phyloP scores from a whole-genome alignment of 2,113 vertebrate genomes.

The Tyrannus savana region DNA sequence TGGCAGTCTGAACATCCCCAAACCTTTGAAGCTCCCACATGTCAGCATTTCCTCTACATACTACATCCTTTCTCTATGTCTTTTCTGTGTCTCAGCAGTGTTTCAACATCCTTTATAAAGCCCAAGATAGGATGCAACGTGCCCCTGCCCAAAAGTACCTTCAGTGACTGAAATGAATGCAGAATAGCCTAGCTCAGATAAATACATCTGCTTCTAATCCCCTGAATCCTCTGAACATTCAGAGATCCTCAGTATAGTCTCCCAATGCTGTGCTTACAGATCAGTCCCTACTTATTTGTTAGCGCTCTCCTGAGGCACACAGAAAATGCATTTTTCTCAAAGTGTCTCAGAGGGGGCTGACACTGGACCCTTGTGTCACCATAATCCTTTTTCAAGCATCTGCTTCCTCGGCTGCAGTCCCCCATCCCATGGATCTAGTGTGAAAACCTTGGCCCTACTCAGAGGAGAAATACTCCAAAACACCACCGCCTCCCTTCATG shows the following conservation, averaged over 20 bases:
- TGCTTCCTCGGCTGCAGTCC: neutral
- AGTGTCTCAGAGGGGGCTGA: neutral
- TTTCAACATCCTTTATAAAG: neutral
- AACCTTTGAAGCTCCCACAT: neutral
- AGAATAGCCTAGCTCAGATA: neutral
- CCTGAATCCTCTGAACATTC: neutral
- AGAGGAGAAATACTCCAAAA: neutral
- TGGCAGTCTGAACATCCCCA: neutral
- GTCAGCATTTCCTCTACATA: neutral
- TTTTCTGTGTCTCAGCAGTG: neutral
- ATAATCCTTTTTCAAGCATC: neutral
- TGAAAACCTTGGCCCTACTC: neutral
- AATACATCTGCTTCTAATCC: neutral
- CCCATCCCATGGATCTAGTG: neutral
- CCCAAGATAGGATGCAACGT: neutral
- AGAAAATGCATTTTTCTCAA: neutral
- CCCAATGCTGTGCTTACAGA: neutral
- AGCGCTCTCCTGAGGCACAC: neutral
- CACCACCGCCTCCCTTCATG: neutral
- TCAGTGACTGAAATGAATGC: neutral
- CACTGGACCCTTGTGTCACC: neutral
- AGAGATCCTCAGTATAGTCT: neutral
- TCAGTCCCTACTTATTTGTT: neutral
- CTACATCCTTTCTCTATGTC: rapidly evolving
- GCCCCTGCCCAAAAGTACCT: neutral